Evolutionary conservation across 2,888 invertebrate species (phyloP), one percentile per base, ranked within the genome.

Genomic region (Pegoplata infirma): DNA sequence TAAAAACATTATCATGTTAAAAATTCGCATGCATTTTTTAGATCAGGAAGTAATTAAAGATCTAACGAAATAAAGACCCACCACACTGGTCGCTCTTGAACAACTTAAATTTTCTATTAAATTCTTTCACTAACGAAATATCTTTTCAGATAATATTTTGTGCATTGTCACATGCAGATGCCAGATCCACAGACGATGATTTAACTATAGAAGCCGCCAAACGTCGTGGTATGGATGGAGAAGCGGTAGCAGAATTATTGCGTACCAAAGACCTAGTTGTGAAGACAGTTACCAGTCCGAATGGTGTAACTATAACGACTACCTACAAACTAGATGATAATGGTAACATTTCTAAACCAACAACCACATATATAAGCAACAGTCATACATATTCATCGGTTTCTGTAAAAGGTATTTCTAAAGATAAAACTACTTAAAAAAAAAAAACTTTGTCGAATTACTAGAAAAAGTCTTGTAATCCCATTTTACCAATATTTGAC

Each of bases 281-380:
- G 12, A 75, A 81, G 23, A 82, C 49, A 21, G 77, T 82, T 3
- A 79, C 55, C 5, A 74, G 83, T 40, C 82, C 74, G 3, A 40
- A 12, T 8, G 86, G 87, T 25, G 59, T 66, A 12, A 63, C 67
- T 8, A 51, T 53, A 12, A 82, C 79, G 8, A 82, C 82, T 14
- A 87, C 85, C 10, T 86, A 85, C 19, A 76, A 58, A 7, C 76
- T 86, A 5, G 72, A 83, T 14, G 68, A 83, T 8, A 83, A 84
- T 69, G 82, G 82, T 10, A 76, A 71, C 10, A 76, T 78, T 1
- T 74, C 83, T n/a, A 77, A 49, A 8, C 51, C 56, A 25, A 80
- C 80, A 0, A 32, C 66, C 5, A 58, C 49, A 2, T 72, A 76
- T 10, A 63, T 49, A 6, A 46, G 44, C 3, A 10, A 59, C 1